These are phyloP conservation scores for Ceryle rudis DNA, from an alignment of 2,797 vertebrate genomes.

Conservation along the genomic window DNA sequence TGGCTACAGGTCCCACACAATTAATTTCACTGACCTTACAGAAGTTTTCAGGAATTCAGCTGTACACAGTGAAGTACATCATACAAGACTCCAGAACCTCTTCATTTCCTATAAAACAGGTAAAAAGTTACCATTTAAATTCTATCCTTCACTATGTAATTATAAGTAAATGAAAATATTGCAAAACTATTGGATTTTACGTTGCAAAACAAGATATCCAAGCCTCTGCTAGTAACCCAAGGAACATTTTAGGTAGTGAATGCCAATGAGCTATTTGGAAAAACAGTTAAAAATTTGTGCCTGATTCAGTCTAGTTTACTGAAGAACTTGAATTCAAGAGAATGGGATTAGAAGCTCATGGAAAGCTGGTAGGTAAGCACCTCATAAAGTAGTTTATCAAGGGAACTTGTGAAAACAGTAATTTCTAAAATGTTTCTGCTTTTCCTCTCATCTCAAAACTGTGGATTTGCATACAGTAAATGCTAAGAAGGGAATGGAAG, in stretches of 20 bases:
- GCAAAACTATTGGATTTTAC: neutral
- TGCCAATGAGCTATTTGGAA: neutral
- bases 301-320: neutral
- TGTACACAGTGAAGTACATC: accelerated
- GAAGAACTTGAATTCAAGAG: neutral
- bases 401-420: neutral
- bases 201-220: neutral
- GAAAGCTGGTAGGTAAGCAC: neutral
- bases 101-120: neutral
- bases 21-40: neutral
- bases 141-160: neutral
- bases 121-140: neutral
- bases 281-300: neutral
- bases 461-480: neutral
- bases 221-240: neutral
- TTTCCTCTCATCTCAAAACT: neutral
- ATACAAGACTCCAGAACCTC: neutral
- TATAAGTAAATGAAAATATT: neutral
- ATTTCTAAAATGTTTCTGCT: neutral
- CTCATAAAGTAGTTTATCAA: neutral
- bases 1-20: neutral
- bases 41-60: neutral
- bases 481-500: neutral
- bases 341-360: neutral
- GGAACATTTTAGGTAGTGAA: neutral